Percentiles rank a stretch among this genome's conserved stretches.
Conservation (phyloP, 2,888 invertebrate species). For the Cheiracanthium punctorium region DNA sequence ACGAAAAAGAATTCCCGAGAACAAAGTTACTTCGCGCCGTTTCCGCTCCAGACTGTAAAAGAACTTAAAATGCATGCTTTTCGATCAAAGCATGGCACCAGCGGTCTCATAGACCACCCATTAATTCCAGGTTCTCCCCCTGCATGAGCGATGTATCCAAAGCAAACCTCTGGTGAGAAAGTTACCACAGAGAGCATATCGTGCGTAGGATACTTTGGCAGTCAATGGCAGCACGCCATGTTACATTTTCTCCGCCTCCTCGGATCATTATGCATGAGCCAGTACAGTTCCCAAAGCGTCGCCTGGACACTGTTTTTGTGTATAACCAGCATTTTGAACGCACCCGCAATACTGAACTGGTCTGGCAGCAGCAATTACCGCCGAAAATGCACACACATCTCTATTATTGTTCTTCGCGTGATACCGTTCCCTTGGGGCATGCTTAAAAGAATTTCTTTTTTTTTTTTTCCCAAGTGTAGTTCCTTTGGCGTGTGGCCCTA, state of each 20-base stretch:
- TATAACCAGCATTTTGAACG: neutral
- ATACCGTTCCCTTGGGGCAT: neutral
- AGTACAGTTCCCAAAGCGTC: neutral
- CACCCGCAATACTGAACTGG: neutral
- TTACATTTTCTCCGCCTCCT: neutral
- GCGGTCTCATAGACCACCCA: neutral
- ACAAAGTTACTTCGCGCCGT: no score
- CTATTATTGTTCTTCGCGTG: constrained; percentile 24
- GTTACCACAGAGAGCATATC: constrained; percentile 8
- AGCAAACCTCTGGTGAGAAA: constrained; percentile 11
- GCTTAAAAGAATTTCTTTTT: constrained; percentile 15
- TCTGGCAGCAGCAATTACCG: constrained; percentile 14
- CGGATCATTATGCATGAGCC: neutral
- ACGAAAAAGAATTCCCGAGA: neutral
- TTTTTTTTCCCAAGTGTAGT: neutral
- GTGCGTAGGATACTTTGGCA: constrained; percentile 31
- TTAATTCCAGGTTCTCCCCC: neutral
- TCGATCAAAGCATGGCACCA: neutral
- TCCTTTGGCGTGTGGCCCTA: constrained; percentile 1
- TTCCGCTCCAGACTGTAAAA: no score
- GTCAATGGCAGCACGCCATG: constrained; percentile 4
- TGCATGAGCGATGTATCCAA: neutral
- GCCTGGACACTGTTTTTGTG: neutral
- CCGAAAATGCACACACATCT: constrained; percentile 1
- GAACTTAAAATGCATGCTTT: neutral